phyloP scores from a whole-genome alignment of 2,888 invertebrate genomes.

The Altica lythri region DNA sequence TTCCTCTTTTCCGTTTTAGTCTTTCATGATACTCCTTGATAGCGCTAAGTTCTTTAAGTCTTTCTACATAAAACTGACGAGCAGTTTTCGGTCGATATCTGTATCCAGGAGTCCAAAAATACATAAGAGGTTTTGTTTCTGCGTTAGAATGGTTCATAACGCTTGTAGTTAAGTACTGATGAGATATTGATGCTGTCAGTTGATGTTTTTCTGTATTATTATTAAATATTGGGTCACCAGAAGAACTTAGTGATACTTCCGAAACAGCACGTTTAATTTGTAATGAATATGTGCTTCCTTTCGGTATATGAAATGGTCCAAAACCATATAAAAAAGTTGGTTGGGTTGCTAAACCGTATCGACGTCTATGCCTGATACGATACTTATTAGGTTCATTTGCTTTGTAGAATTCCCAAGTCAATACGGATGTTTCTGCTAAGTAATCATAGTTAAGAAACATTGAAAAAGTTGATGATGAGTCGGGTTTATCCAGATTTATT shows the following conservation, averaged over 20 bases:
- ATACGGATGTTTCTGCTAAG: conserved; percentile 48
- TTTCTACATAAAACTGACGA: conserved; percentile 55
- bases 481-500: conserved; percentile 2
- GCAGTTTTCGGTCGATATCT: conserved; percentile 61
- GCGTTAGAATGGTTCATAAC: conserved; percentile 35
- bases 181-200: conserved; percentile 57
- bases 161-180: conserved; percentile 50
- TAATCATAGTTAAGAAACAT: conserved; percentile 35
- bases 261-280: conserved; percentile 59
- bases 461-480: conserved; percentile 6
- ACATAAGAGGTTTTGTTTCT: conserved; percentile 52
- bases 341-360: conserved; percentile 55
- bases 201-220: conserved; percentile 58
- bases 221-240: conserved; percentile 54
- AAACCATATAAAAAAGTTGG: conserved; percentile 60
- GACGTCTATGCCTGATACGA: conserved; percentile 52
- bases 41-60: conserved; percentile 53
- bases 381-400: conserved; percentile 32
- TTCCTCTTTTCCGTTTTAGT: conserved; percentile 28
- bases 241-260: conserved; percentile 52
- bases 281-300: conserved; percentile 57
- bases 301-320: conserved; percentile 59
- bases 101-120: conserved; percentile 64
- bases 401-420: conserved; percentile 49
- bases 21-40: conserved; percentile 36